Evolutionary conservation across 2,797 vertebrate species (phyloP).

Genomic region (Schizopygopsis pylzovi): DNA sequence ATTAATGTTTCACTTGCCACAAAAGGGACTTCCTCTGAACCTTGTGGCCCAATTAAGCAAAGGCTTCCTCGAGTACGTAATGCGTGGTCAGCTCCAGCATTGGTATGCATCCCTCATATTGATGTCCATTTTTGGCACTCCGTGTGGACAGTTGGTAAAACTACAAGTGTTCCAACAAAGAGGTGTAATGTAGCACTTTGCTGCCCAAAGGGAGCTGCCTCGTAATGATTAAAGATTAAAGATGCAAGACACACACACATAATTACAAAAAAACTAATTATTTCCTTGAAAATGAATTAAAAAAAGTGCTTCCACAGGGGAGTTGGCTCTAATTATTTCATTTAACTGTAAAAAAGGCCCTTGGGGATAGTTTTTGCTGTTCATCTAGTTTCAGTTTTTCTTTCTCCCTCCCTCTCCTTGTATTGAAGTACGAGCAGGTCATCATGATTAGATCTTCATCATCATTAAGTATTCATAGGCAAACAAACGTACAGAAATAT

Average conservation of each 20-base stretch:
- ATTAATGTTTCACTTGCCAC: conserved; percentile 76
- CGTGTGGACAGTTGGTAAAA: conserved; percentile 46
- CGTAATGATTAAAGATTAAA: conserved; percentile 81
- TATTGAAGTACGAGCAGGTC: conserved; percentile 27
- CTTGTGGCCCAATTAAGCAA: conserved; percentile 78
- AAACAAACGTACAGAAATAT: background rate
- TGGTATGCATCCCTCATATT: conserved; percentile 67
- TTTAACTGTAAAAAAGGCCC: conserved; percentile 81
- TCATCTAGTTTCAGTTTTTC: conserved; percentile 65
- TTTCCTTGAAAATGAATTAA: conserved; percentile 78
- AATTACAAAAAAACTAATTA: conserved; percentile 74
- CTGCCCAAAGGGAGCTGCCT: conserved; percentile 76
- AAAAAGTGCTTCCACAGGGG: conserved; percentile 74
- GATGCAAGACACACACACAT: conserved; percentile 63
- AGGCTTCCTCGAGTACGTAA: conserved; percentile 65
- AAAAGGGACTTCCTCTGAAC: conserved; percentile 74
- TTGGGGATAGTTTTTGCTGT: conserved; percentile 72
- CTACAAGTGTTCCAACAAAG: conserved; percentile 45
- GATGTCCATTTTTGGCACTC: conserved; percentile 44
- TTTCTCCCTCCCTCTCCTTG: conserved; percentile 39
- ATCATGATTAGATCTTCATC: conserved; percentile 41
- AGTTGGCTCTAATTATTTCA: conserved; percentile 82
- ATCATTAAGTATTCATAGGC: conserved; percentile 40
- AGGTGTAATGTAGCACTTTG: conserved; percentile 71
- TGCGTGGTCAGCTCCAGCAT: conserved; percentile 60